These are phyloP conservation scores for Amaurobius ferox DNA, from an alignment of 2,888 invertebrate genomes.

Conservation along the genomic window DNA sequence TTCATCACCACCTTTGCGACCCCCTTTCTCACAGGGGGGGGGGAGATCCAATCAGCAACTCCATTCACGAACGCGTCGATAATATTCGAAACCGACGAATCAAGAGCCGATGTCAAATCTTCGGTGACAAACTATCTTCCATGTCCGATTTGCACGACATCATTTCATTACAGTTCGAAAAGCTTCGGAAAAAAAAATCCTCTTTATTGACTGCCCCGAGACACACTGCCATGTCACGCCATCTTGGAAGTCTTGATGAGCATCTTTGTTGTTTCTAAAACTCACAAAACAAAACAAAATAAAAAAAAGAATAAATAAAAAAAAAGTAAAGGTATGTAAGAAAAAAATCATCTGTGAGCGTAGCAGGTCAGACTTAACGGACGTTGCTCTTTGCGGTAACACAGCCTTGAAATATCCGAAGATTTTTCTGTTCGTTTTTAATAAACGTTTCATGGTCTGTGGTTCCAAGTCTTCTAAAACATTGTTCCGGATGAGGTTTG, in stretches of 20 bases:
- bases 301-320: neutral
- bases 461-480: too few species aligned
- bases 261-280: constrained; percentile 35
- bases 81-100: too few species aligned
- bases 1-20: too few species aligned
- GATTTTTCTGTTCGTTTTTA: neutral
- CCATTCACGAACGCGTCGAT: too few species aligned
- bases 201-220: neutral
- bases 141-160: too few species aligned
- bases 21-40: too few species aligned
- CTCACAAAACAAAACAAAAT: constrained; percentile 1
- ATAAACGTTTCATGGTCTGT: neutral
- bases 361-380: constrained; percentile 51
- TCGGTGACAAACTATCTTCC: too few species aligned
- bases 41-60: too few species aligned
- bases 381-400: constrained; percentile 22
- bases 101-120: too few species aligned
- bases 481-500: too few species aligned
- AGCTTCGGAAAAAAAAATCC: too few species aligned
- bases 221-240: constrained; percentile 33
- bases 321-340: neutral
- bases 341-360: neutral
- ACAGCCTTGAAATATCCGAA: neutral
- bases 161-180: too few species aligned
- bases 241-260: constrained; percentile 18